A percentile compares a stretch with the other conserved stretches of the same genome.
Conservation (phyloP, 2,888 invertebrate genomes). For the Ichneumon xanthorius region DNA sequence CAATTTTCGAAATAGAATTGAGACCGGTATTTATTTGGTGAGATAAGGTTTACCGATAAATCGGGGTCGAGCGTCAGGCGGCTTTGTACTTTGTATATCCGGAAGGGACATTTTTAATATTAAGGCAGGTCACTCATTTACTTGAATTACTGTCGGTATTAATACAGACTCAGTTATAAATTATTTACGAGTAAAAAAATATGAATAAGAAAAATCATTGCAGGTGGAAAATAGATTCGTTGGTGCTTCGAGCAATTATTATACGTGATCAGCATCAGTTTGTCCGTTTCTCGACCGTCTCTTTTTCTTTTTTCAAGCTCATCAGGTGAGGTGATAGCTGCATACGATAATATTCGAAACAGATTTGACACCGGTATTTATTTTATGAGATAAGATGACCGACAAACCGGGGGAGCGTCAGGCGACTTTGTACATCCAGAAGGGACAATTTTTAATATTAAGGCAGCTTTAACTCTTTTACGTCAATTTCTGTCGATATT, state of each 20-base stretch:
- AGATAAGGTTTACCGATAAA: constrained; percentile 59
- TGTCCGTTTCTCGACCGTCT: not conserved
- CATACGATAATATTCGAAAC: constrained; percentile 68
- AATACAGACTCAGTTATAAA: too few relatives aligned
- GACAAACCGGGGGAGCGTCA: not conserved
- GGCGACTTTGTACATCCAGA: too few relatives aligned
- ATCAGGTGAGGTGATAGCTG: constrained; percentile 37
- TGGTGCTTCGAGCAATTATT: not conserved
- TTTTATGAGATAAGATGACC: constrained; percentile 63
- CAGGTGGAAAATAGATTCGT: not conserved
- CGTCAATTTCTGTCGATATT: too few relatives aligned
- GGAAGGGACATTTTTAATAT: too few relatives aligned
- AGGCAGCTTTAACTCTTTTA: too few relatives aligned
- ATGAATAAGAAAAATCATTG: not conserved
- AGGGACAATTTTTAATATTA: too few relatives aligned
- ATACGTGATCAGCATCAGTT: not conserved
- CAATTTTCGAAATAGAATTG: constrained; percentile 55
- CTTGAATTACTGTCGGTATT: too few relatives aligned
- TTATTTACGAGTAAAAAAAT: too few relatives aligned
- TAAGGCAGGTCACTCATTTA: too few relatives aligned
- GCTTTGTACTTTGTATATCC: too few relatives aligned
- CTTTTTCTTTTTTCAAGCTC: not conserved
- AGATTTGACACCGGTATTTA: not conserved
- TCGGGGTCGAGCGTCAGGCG: not conserved
- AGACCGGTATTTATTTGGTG: constrained; percentile 35